phyloP scores from a whole-genome alignment of 1,140 invertebrate species.

The Calephelis virginiensis region DNA sequence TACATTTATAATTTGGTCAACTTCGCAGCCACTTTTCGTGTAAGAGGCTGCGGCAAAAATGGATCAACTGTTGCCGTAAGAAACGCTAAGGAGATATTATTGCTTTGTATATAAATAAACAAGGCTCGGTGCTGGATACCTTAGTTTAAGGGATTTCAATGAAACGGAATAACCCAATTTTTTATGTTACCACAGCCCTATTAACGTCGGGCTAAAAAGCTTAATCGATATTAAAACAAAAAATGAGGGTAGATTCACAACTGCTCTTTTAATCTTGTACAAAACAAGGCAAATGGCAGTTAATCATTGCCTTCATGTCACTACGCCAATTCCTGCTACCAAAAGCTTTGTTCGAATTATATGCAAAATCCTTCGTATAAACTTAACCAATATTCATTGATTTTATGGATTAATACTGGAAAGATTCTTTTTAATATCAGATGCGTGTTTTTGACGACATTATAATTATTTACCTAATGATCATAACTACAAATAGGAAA shows the following conservation, averaged over 20 bases:
- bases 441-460: no score
- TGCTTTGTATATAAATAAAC: constrained; percentile 1
- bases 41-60: constrained; percentile 94
- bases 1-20: constrained; percentile 82
- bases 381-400: no score
- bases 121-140: neutral
- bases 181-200: no score
- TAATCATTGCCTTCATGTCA: no score
- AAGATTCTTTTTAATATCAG: no score
- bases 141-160: neutral
- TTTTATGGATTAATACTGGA: no score
- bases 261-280: neutral
- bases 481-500: no score
- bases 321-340: no score
- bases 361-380: no score
- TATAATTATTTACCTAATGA: no score
- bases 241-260: neutral
- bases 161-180: neutral
- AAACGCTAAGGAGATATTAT: constrained; percentile 19
- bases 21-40: constrained; percentile 84
- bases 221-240: neutral
- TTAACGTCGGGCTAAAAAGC: neutral
- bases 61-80: constrained; percentile 95
- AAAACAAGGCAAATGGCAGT: no score
- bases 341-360: no score